These are phyloP conservation scores for Echinarachnius parma DNA, from an alignment of 53 echinoderm and acorn worm genomes.

Conservation along the genomic window DNA sequence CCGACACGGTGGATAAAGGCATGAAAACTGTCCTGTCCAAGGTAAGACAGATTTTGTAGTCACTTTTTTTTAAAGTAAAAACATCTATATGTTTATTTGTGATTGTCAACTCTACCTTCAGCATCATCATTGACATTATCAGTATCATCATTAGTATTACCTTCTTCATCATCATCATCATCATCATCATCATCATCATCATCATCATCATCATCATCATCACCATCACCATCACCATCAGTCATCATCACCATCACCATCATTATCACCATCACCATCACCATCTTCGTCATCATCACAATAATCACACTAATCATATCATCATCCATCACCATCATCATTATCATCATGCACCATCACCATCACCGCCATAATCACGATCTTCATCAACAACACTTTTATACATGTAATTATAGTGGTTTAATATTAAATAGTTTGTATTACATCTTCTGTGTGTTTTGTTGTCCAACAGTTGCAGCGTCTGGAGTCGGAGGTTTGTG, in stretches of 20 bases:
- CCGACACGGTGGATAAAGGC: conserved; percentile 20
- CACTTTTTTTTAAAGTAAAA: no score
- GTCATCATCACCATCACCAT: not conserved
- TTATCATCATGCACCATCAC: no score
- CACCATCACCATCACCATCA: not conserved
- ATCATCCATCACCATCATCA: no score
- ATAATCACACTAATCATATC: no score
- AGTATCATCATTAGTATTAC: not conserved
- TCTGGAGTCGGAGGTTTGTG: conserved; percentile 21
- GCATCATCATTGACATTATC: not conserved
- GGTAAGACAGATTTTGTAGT: conserved; percentile 27
- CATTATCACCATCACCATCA: not conserved
- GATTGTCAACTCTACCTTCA: not conserved
- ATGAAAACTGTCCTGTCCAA: conserved; percentile 42
- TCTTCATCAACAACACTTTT: no score
- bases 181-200: not conserved
- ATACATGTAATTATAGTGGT: no score
- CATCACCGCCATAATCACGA: no score
- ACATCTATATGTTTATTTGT: no score
- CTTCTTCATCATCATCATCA: conserved; percentile 5
- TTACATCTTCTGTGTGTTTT: not conserved
- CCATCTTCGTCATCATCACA: no score
- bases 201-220: not conserved
- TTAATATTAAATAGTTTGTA: no score
- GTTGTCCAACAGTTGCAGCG: conserved; percentile 3